These are phyloP conservation scores for Gephyroberyx darwinii DNA, from an alignment of 2,797 vertebrate genomes.

Conservation along the genomic window DNA sequence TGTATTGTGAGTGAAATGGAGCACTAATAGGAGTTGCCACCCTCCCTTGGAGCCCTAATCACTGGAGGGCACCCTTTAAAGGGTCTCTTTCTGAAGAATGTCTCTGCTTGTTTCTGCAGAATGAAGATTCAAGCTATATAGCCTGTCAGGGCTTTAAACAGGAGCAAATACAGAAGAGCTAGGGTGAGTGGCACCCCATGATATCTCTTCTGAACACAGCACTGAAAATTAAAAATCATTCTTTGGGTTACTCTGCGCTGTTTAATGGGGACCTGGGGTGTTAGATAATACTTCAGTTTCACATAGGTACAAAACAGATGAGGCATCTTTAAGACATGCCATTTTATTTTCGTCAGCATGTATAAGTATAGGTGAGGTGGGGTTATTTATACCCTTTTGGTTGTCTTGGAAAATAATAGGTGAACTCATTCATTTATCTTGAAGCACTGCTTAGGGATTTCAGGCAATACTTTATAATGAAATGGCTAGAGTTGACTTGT, in stretches of 20 bases:
- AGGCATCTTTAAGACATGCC: constrained; percentile 56
- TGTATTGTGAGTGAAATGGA: constrained; percentile 49
- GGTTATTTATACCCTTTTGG: constrained; percentile 52
- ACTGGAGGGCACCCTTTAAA: constrained; percentile 58
- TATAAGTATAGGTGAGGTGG: constrained; percentile 52
- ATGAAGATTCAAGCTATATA: constrained; percentile 66
- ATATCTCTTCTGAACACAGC: constrained; percentile 71
- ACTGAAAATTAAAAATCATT: constrained; percentile 40
- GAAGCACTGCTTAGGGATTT: constrained; percentile 54
- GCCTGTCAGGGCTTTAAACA: constrained; percentile 73
- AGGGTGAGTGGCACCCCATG: constrained; percentile 56
- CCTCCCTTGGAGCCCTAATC: constrained; percentile 48
- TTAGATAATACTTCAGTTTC: constrained; percentile 61
- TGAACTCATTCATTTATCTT: constrained; percentile 56
- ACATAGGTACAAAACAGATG: constrained; percentile 61
- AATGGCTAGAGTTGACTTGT: constrained; percentile 53
- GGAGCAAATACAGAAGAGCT: constrained; percentile 64
- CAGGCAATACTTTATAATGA: constrained; percentile 61
- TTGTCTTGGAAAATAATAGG: constrained; percentile 56
- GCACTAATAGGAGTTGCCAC: constrained; percentile 50
- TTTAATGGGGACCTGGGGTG: constrained; percentile 42
- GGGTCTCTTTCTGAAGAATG: constrained; percentile 65
- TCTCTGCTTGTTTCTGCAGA: constrained; percentile 68
- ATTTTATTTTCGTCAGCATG: constrained; percentile 63
- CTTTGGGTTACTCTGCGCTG: constrained; percentile 45